Conservation (phyloP, 2,113 vertebrate species). For the Grammomys dolichurus region DNA sequence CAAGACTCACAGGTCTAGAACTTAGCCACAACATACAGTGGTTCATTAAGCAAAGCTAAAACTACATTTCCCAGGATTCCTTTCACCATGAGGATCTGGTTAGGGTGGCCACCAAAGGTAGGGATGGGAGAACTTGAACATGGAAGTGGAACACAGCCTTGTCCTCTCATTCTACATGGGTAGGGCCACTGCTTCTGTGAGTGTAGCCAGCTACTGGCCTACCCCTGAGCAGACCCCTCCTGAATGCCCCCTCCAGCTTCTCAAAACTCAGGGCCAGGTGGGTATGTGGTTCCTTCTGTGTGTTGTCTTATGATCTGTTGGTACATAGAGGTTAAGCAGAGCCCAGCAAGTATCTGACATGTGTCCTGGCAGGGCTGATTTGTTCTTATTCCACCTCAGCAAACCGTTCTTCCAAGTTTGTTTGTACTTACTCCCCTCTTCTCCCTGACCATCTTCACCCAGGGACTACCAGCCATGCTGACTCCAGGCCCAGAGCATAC, state of each 20-base stretch:
- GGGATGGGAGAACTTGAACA: not conserved
- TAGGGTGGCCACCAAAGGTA: not conserved
- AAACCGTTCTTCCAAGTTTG: not conserved
- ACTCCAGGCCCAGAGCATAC: not conserved
- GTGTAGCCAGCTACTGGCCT: not conserved
- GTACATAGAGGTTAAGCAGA: not conserved
- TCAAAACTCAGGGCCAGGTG: not conserved
- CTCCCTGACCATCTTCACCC: not conserved
- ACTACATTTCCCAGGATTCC: not conserved
- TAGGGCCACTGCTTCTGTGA: accelerated
- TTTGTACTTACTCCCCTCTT: not conserved
- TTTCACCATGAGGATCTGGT: not conserved
- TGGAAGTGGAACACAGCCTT: not conserved
- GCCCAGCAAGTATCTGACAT: not conserved
- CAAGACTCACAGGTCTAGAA: not conserved
- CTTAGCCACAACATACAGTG: not conserved
- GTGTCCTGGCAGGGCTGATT: not conserved
- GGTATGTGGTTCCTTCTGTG: not conserved
- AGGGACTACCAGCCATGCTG: not conserved
- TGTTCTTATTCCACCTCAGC: too few species aligned
- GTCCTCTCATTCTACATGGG: accelerated
- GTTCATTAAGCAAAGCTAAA: not conserved
- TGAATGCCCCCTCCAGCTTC: not conserved
- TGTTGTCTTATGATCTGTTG: not conserved
- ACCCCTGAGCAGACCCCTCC: not conserved